Conservation (phyloP, 2,888 invertebrate genomes). For the Dryococelus australis region DNA sequence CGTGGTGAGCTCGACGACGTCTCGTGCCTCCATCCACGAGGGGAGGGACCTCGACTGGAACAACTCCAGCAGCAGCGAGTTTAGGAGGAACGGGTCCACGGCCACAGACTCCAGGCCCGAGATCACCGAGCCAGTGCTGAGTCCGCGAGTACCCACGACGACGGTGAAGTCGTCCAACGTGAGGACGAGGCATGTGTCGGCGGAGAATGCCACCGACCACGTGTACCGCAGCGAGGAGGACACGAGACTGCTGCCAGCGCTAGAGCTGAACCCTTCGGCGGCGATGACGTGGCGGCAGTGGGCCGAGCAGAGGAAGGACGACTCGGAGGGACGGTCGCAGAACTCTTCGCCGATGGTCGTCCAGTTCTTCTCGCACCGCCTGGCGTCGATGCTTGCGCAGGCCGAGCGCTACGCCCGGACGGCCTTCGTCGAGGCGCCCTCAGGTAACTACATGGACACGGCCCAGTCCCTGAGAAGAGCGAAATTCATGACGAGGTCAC, state of each 20-base stretch:
- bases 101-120: constrained; percentile 59
- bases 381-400: constrained; percentile 80
- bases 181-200: constrained; percentile 27
- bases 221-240: constrained; percentile 29
- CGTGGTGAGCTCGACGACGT: constrained; percentile 27
- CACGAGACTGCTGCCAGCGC: constrained; percentile 54
- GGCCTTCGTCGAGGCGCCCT: constrained; percentile 18
- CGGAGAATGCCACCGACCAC: not conserved
- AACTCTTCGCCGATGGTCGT: constrained; percentile 66
- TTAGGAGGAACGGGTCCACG: constrained; percentile 20
- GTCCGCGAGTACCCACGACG: constrained; percentile 56
- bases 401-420: constrained; percentile 64
- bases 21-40: not conserved
- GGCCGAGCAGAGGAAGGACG: constrained; percentile 37
- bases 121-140: constrained; percentile 77
- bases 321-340: constrained; percentile 48
- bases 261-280: constrained; percentile 52
- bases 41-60: constrained; percentile 22
- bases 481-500: not conserved
- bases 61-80: not conserved
- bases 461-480: constrained; percentile 2
- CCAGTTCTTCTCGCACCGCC: constrained; percentile 78
- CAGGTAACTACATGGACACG: constrained; percentile 13
- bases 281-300: constrained; percentile 51
- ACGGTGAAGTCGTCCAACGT: constrained; percentile 35